These are phyloP conservation scores for Aphaenogaster rudis DNA, from an alignment of 1,140 invertebrate genomes.

Conservation along the genomic window DNA sequence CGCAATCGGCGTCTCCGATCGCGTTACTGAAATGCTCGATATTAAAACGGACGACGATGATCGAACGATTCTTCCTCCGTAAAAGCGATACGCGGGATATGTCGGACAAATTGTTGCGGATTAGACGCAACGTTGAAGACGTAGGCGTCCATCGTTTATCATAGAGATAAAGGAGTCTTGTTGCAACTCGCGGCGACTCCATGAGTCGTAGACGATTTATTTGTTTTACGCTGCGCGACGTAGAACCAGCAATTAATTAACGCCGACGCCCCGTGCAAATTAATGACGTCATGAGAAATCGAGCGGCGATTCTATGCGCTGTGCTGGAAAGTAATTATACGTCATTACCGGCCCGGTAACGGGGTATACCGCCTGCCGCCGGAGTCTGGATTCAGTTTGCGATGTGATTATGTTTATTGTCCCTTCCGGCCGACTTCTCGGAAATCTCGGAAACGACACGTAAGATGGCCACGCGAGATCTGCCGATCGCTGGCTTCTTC, in stretches of 20 bases:
- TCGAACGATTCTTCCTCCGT: neutral
- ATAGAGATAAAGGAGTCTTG: neutral
- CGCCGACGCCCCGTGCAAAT: constrained; percentile 71
- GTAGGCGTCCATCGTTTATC: constrained; percentile 29
- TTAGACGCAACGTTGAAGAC: neutral
- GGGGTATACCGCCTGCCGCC: constrained; percentile 43
- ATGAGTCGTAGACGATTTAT: constrained; percentile 26
- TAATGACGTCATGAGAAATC: constrained; percentile 71
- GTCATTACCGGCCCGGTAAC: constrained; percentile 82
- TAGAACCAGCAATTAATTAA: constrained; percentile 70
- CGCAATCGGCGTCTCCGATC: neutral
- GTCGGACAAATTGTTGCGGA: constrained; percentile 15
- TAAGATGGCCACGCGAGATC: constrained; percentile 81
- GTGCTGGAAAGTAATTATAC: constrained; percentile 86
- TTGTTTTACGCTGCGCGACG: constrained; percentile 29
- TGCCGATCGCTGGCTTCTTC: constrained; percentile 65
- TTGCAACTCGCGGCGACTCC: neutral
- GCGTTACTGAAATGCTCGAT: neutral
- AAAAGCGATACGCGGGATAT: neutral
- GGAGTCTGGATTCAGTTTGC: constrained; percentile 83
- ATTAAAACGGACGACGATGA: neutral
- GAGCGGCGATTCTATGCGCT: constrained; percentile 80
- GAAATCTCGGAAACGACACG: constrained; percentile 85
- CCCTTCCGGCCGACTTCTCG: constrained; percentile 86
- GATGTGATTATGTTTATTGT: constrained; percentile 87